A percentile compares a stretch with the other conserved stretches of the same genome.
Evolutionary conservation across 2,113 vertebrate species (phyloP).

Genomic region (Probosciger aterrimus): DNA sequence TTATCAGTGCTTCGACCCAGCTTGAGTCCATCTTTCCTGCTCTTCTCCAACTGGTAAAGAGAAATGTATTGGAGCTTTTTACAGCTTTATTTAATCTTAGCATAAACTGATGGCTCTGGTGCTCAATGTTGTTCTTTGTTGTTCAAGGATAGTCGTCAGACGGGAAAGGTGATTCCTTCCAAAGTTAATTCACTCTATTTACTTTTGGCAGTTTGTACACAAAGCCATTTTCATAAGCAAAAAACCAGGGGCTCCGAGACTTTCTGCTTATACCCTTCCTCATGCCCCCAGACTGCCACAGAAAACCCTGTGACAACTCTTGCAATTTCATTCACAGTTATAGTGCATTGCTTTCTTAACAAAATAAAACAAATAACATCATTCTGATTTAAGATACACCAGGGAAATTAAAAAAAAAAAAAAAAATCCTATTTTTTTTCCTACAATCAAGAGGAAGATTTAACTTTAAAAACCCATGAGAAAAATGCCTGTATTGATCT

Average conservation of each 20-base stretch:
- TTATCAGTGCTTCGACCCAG: not conserved
- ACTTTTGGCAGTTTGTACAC: not conserved
- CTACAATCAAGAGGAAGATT: not conserved
- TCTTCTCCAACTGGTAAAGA: not conserved
- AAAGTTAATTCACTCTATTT: not conserved
- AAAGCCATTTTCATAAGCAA: not conserved
- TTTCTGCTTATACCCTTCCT: not conserved
- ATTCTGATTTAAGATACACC: not conserved
- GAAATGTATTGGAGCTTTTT: not conserved
- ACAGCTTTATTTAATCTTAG: not conserved
- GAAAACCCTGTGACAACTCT: not conserved
- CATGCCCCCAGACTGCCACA: not conserved
- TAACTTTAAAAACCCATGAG: not conserved
- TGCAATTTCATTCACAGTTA: not conserved
- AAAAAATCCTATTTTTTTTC: not conserved
- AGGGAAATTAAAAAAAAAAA: not conserved
- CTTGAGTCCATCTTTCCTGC: not conserved
- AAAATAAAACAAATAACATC: not conserved
- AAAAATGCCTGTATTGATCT: not conserved
- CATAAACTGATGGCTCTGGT: not conserved
- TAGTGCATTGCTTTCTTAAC: not conserved
- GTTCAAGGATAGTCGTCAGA: not conserved
- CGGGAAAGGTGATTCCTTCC: not conserved
- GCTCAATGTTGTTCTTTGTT: not conserved
- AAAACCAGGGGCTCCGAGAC: not conserved